Evolutionary conservation across 2,888 invertebrate species (phyloP), one percentile per base, ranked within the genome.

Genomic region (Epinotia nisella): DNA sequence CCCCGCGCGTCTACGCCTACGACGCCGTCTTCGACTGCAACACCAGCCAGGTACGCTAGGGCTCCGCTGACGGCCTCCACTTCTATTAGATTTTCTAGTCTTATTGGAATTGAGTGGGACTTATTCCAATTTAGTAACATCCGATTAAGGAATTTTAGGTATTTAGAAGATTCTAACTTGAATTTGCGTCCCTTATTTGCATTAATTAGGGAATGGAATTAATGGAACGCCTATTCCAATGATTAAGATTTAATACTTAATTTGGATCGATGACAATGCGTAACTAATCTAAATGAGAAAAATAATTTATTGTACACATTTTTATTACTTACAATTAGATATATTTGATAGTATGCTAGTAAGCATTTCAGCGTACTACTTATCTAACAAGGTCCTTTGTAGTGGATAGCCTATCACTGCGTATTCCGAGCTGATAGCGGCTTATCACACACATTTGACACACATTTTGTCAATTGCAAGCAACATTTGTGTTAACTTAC

Each of bases 11-110:
- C 0, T 99, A 98, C 87, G 97, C 97, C 11, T 99, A 99, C 86
- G 99, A 99, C 90, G 96, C 97, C 59, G 98, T 99, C 41, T 99
- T 99, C 89, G 97, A 97, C 65, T 95, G 95, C 19, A 96, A 96
- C 78, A 97, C 98, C 0, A 96, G 96, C 74, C 97, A 98, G 94
- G 97, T 98, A 83, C 70, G 82, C 45, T 19, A 49, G 51, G 49
- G 13, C 62, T 21, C 13, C 13, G 0, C 2, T 21, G 17, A 5
- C 19, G 5, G 19, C 17, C n/a, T 17, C 4, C 3, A 59, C 4
- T 13, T n/a, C 1, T 35, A 45, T 45, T 61, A n/a, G 24, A 51
- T 24, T 24, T 15, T 45, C 17, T 17, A 39, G 41, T 60, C 61
- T 24, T 15, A 15, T 61, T 60, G 41, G 60, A 61, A 45, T 49